phyloP scores from a whole-genome alignment of 1,140 invertebrate species.

The Metaphire vulgaris region DNA sequence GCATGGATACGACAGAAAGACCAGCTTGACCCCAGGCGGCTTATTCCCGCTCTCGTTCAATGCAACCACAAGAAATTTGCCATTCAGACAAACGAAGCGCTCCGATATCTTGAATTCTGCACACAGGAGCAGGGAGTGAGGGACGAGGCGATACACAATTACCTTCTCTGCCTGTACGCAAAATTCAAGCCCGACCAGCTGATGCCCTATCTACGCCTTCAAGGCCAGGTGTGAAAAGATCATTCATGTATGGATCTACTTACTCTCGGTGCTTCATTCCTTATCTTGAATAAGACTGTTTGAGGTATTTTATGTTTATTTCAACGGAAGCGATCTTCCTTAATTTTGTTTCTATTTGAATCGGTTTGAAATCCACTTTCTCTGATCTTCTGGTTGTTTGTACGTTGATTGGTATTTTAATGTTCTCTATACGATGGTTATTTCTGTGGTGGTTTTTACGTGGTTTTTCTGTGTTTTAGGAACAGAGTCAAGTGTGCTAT shows the following conservation, averaged over 20 bases:
- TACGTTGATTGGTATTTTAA: no score
- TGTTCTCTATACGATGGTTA: no score
- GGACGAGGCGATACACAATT: constrained; percentile 86
- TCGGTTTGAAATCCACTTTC: no score
- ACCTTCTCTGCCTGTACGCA: constrained; percentile 78
- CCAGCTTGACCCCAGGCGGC: constrained; percentile 66
- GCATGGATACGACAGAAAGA: constrained; percentile 70
- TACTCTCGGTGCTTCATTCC: no score
- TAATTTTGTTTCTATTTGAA: no score
- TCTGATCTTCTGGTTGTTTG: no score
- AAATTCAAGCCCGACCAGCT: constrained; percentile 63
- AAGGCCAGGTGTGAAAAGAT: constrained; percentile 68
- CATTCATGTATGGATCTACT: no score
- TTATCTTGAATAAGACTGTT: no score
- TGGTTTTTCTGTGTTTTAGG: no score
- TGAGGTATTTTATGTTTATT: no score
- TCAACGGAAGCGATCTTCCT: no score
- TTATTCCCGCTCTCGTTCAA: constrained; percentile 64
- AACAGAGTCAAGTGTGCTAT: constrained; percentile 44
- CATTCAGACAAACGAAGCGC: constrained; percentile 50
- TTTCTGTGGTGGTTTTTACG: no score
- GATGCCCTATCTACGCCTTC: constrained; percentile 72
- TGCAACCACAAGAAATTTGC: constrained; percentile 45
- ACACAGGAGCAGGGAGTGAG: constrained; percentile 68
- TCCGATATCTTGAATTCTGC: constrained; percentile 79